These are phyloP conservation scores for Mallateleia sp. DNA, from an alignment of 2,888 invertebrate species.

Conservation along the genomic window DNA sequence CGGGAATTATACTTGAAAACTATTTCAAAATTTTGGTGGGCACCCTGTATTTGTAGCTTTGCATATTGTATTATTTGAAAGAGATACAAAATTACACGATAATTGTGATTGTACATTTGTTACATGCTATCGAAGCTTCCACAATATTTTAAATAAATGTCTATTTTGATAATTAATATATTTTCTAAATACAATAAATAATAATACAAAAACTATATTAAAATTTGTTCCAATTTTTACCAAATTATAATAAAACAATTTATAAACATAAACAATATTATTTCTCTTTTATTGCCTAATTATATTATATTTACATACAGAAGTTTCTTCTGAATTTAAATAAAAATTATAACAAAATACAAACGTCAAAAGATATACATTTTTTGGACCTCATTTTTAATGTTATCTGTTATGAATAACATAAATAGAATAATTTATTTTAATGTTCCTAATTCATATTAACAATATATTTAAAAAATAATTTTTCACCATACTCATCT, in stretches of 20 bases:
- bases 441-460: too few species aligned
- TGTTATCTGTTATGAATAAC: too few species aligned
- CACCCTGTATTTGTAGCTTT: too few species aligned
- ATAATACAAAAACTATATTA: slow-evolving; percentile 1
- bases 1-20: too few species aligned
- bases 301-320: not conserved
- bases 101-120: not conserved
- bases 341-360: not conserved
- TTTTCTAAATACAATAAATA: not conserved
- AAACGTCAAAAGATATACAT: not conserved
- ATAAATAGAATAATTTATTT: too few species aligned
- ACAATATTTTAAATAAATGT: not conserved
- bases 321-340: not conserved
- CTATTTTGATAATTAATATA: not conserved
- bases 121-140: not conserved
- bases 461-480: too few species aligned
- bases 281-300: not conserved
- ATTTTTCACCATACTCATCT: too few species aligned
- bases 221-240: slow-evolving; percentile 18
- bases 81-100: too few species aligned
- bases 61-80: too few species aligned
- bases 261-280: not conserved
- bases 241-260: not conserved
- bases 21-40: too few species aligned
- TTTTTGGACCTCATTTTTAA: too few species aligned